phyloP scores from a whole-genome alignment of 2,797 vertebrate species.

The Sebastes jordani region DNA sequence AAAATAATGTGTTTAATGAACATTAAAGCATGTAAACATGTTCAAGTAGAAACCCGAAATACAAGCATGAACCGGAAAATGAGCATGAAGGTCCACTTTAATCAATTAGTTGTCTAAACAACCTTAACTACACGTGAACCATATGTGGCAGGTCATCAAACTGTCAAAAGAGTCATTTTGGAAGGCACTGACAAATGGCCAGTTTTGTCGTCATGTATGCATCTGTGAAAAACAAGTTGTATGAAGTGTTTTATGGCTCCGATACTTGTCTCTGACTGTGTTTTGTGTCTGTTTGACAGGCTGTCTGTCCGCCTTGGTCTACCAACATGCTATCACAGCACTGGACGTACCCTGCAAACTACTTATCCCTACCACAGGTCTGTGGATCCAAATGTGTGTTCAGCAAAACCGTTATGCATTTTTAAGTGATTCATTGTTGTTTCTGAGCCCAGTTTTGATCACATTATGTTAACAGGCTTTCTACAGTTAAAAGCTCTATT shows the following conservation, averaged over 20 bases:
- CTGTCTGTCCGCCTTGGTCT: slow-evolving; percentile 86
- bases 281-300: slow-evolving; percentile 72
- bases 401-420: not conserved
- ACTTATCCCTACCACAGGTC: slow-evolving; percentile 92
- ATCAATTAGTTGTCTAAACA: not conserved
- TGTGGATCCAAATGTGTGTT: not conserved
- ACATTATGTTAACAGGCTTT: not conserved
- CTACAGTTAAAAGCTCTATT: not conserved
- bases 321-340: slow-evolving; percentile 98
- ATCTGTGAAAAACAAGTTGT: not conserved
- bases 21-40: too few species aligned
- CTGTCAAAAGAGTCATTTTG: not conserved
- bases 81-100: too few species aligned
- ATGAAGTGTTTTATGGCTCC: not conserved
- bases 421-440: not conserved
- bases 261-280: slow-evolving; percentile 14
- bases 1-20: too few species aligned
- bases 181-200: not conserved
- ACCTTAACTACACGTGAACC: not conserved
- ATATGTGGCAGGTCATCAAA: not conserved
- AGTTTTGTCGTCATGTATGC: not conserved
- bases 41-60: too few species aligned
- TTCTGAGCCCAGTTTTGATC: not conserved
- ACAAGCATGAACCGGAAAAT: too few species aligned
- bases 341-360: slow-evolving; percentile 97